These are phyloP conservation scores for Erannis defoliaria DNA, from an alignment of 2,888 invertebrate genomes.

Conservation along the genomic window DNA sequence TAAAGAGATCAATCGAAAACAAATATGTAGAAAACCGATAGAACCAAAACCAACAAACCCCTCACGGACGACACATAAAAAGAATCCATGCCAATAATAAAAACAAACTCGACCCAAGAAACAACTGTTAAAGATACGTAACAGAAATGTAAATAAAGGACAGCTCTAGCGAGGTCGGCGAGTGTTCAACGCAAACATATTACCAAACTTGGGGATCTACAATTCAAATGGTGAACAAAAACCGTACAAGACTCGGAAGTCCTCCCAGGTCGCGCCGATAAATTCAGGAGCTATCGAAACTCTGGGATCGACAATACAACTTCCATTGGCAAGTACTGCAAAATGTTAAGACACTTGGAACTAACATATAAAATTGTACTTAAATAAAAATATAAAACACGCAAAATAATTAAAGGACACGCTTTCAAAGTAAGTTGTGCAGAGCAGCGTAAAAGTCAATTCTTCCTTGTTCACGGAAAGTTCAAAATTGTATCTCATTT, in stretches of 20 bases:
- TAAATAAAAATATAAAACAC: not conserved
- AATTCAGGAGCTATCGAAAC: constrained; percentile 59
- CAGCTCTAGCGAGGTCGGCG: constrained; percentile 31
- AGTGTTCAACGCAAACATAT: constrained; percentile 59
- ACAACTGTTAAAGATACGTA: constrained; percentile 44
- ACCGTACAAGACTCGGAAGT: constrained; percentile 59
- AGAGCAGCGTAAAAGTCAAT: no score
- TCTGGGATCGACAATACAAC: constrained; percentile 44
- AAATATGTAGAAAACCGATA: constrained; percentile 12
- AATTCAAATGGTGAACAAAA: constrained; percentile 62
- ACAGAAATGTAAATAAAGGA: constrained; percentile 54
- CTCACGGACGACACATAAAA: constrained; percentile 25
- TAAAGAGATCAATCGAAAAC: constrained; percentile 23
- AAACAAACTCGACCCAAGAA: constrained; percentile 45
- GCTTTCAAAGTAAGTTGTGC: no score
- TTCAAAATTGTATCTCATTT: no score
- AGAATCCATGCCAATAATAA: constrained; percentile 39
- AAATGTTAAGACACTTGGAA: constrained; percentile 18
- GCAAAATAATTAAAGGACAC: no score
- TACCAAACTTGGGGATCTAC: constrained; percentile 59
- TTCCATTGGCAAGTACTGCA: constrained; percentile 35
- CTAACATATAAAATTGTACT: no score
- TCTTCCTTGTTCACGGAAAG: no score
- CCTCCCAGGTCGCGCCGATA: constrained; percentile 61
- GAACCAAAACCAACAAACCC: constrained; percentile 38